Conservation (phyloP, 2,797 vertebrate species). For the Remorina albescens region DNA sequence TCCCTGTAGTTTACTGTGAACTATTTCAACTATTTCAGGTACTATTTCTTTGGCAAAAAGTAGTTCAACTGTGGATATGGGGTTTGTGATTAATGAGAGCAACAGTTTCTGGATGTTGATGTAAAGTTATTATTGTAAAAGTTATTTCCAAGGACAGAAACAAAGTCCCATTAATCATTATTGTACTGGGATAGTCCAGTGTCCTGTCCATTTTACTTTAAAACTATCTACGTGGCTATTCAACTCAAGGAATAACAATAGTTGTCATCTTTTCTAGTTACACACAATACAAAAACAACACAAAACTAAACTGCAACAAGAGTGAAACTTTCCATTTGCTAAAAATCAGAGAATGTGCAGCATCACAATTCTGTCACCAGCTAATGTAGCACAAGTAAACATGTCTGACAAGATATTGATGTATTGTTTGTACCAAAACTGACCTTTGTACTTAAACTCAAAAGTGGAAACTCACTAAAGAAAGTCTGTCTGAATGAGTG, state of each 20-base stretch:
- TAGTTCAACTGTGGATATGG: background rate
- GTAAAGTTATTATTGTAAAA: background rate
- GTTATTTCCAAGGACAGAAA: background rate
- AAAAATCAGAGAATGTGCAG: background rate
- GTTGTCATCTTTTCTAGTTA: background rate
- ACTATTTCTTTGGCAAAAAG: background rate
- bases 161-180: background rate
- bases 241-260: background rate
- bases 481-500: background rate
- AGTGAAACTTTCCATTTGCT: background rate
- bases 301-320: background rate
- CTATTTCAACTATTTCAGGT: background rate
- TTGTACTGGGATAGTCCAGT: background rate
- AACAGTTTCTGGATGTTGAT: background rate
- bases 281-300: background rate
- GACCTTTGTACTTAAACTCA: slow-evolving; percentile 54
- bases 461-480: background rate
- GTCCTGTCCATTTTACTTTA: background rate
- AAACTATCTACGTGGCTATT: background rate
- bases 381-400: background rate
- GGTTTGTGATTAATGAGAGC: background rate
- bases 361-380: background rate
- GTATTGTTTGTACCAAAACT: slow-evolving; percentile 30
- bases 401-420: slow-evolving; percentile 12
- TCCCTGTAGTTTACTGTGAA: background rate